Base-by-base conservation (phyloP, 37 sponge, comb jelly and placozoan genomes). In the Petrosia ficiformis region DNA sequence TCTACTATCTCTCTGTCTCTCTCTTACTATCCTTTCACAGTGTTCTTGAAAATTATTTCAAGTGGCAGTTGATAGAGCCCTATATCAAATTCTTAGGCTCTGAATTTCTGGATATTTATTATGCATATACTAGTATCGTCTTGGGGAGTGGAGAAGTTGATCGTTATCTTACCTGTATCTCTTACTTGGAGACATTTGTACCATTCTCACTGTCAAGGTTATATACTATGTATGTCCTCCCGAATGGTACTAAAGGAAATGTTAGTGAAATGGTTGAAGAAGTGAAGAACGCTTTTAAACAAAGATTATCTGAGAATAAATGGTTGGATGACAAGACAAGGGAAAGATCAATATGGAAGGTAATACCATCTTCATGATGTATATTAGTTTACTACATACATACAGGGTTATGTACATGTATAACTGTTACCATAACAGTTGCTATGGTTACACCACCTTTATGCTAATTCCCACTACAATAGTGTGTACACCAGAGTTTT, bases 241-340 rank as follows among this genome's bases (percentile, higher is more conserved):
- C 69, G 31, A 38, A 26, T 25, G 10, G 63, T 36, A 10, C 42
- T 8, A 36, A 74, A 73, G 75, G 28, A 0, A 67, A 82, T 65
- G 52, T 83, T 1, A 39, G 69, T n/a, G 52, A 31, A 21, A 82
- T 82, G 66, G 52, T 87, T n/a, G 37, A 63, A 21, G 54, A 73
- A 10, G 57, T 87, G 2, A 61, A 76, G 74, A 58, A 31, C 4
- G 83, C 88, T 44, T 87, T 87, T 59, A 81, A 82, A 16, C 61
- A 64, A 38, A 57, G 88, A 0, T 58, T 87, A 11, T 37, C 76
- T 4, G 70, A 33, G 5, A 72, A 73, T 0, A 44, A 39, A 19
- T 87, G 82, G 83, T 33, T 87, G 44, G 87, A 87, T 42, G 59
- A 48, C 4, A 65, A 57, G 19, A 87, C 88, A 6, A 82, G 43